Base-by-base conservation (phyloP, 2,113 vertebrate species). In the Gymnobelideus leadbeateri region DNA sequence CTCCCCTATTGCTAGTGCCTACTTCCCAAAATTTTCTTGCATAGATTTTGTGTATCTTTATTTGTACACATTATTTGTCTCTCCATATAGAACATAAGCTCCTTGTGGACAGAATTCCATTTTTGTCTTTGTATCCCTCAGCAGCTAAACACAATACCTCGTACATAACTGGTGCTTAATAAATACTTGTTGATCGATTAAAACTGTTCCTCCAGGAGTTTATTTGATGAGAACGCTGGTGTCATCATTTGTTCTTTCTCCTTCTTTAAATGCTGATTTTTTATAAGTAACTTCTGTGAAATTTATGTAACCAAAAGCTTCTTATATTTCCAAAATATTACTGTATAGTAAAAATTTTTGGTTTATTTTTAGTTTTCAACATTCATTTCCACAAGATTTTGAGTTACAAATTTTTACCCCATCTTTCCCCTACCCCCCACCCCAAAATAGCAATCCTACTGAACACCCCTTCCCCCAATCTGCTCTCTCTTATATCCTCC, bases 131-230 rank as follows among this genome's bases (percentile, higher is more conserved):
- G 25, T 95, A n/a, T 91, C 54, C 46, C 61, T 93, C 51, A 68
- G 31, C 24, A 77, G 46, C 77, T 91, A 54, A 91, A 51, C 51
- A 91, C 47, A 92, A 7, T 28, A 1, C 89, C 92, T 96, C 43
- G 31, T 84, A 93, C 51, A 9, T 24, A 53, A 53, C 50, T 89
- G 43, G 68, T 51, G 49, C 3, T 93, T 61, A 47, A 46, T 55
- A 95, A 93, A 14, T 50, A 4, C 23, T 89, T 53, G 77, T 52
- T 95, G 16, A 53, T 90, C 52, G 55, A 95, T 89, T 92, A 26
- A 28, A 8, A 47, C 51, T 92, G 51, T 28, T 23, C 49, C 4
- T 91, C 23, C 1, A 19, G 7, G 43, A 24, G 21, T 7, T 84
- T 84, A 43, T 43, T 43, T 84, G 7, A 84, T 43, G 19, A 84